Base-by-base conservation (phyloP, 2,888 invertebrate species). In the Orthosia cruda region DNA sequence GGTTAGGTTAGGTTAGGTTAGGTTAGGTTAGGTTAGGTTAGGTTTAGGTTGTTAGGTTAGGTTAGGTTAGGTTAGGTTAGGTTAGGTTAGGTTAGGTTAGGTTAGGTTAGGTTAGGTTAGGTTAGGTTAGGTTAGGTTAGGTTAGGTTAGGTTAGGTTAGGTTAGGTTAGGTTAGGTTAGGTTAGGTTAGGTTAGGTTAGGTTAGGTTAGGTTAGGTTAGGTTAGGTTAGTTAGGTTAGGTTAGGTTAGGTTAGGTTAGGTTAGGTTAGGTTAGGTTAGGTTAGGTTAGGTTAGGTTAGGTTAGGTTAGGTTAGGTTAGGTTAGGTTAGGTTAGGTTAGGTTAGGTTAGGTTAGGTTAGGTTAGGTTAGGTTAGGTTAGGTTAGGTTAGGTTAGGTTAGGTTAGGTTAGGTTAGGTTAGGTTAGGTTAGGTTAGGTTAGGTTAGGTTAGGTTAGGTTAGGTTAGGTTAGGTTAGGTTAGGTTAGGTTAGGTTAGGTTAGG, bases 381-480 rank as follows among this genome's bases (percentile, higher is more conserved):
- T 50, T 50, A 50, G 50, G 50, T 40, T n/a, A n/a, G n/a, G 9
- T 50, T 50, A 50, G 50, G 50, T 50, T 50, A 50, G 50, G 50
- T 50, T 50, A 50, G 50, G 50, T 50, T 50, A 52, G 64, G 50
- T 50, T 50, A 50, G 50, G 50, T 50, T 50, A 50, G 49, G 50
- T 50, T 50, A 63, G 63, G 63, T 63, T 63, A 63, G 63, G 63
- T 63, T 63, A 63, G 63, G 63, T 63, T 50, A 50, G 50, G 50
- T 50, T 50, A 50, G 50, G 50, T 50, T 50, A 50, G 50, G 50
- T 50, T 50, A 50, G 50, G 18, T 18, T 40, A 40, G 40, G 16
- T 15, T 49, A 49, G 49, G 49, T 49, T 49, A 49, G 50, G 50
- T 50, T 50, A 50, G 50, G 50, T 50, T 50, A 50, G 50, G 50